These are phyloP conservation scores for Platynereis dumerilii DNA, from an alignment of 2,888 invertebrate genomes.

Conservation along the genomic window DNA sequence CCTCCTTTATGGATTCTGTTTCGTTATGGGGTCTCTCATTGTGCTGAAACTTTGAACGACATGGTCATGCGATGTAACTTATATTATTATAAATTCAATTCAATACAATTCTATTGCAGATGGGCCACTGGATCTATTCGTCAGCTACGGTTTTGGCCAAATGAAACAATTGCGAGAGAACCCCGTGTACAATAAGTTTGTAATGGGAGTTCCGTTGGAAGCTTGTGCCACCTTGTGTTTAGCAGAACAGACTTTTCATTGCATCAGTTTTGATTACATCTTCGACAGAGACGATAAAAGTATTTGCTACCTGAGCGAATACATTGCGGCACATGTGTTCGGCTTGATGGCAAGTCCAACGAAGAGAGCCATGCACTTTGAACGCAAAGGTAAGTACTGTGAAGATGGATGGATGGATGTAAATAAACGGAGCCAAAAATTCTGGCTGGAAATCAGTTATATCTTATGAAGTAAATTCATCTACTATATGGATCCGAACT, in stretches of 20 bases:
- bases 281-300: conserved; percentile 45
- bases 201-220: conserved; percentile 51
- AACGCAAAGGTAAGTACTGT: conserved; percentile 47
- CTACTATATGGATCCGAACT: too few species aligned
- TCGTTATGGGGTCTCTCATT: too few species aligned
- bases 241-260: conserved; percentile 50
- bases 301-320: conserved; percentile 53
- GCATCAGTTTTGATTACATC: conserved; percentile 55
- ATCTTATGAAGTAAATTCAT: too few species aligned
- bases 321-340: conserved; percentile 53
- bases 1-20: too few species aligned
- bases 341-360: conserved; percentile 46
- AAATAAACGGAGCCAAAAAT: too few species aligned
- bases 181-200: conserved; percentile 48
- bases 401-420: too few species aligned
- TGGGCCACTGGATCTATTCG: conserved; percentile 50
- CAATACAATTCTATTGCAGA: conserved; percentile 40
- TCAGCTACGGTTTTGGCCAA: conserved; percentile 55
- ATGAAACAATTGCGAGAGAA: conserved; percentile 49
- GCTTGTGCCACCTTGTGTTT: conserved; percentile 57
- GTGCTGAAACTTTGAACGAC: too few species aligned
- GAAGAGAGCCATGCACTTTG: conserved; percentile 52
- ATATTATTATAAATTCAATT: too few species aligned
- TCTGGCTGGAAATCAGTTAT: too few species aligned
- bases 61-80: too few species aligned